Percentiles rank a stretch among this genome's conserved stretches.
Evolutionary conservation across 1,140 invertebrate genomes (phyloP).

Genomic region (Diprion similis): DNA sequence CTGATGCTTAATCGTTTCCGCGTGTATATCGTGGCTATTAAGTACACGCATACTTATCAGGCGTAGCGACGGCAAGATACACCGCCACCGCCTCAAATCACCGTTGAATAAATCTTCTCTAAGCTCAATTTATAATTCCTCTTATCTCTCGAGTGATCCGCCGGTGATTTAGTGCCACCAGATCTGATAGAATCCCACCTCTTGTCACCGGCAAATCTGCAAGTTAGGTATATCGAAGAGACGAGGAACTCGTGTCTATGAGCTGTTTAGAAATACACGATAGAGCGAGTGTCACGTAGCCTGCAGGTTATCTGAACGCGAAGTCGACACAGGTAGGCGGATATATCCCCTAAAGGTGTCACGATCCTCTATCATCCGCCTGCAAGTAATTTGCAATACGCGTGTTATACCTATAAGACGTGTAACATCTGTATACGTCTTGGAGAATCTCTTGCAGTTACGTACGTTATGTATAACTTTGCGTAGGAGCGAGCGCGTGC

Average conservation of each 20-base stretch:
- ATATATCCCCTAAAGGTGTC: background rate
- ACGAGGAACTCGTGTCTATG: background rate
- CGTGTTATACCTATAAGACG: too few species aligned
- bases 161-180: background rate
- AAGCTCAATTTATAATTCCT: too few species aligned
- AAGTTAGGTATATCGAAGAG: background rate
- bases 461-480: too few species aligned
- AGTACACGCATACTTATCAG: too few species aligned
- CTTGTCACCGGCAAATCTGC: background rate
- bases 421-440: too few species aligned
- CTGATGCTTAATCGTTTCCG: too few species aligned
- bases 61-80: background rate
- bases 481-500: too few species aligned
- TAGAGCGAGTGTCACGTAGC: background rate
- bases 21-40: too few species aligned
- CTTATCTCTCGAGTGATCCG: background rate
- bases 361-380: background rate
- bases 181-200: background rate
- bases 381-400: too few species aligned
- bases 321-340: too few species aligned
- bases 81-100: background rate
- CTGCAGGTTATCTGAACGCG: too few species aligned
- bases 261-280: background rate
- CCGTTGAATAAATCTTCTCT: background rate
- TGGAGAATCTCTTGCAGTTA: too few species aligned